Evolutionary conservation across 2,113 vertebrate species (phyloP), one percentile per base, ranked within the genome.

Genomic region (Megaceryle maxima): DNA sequence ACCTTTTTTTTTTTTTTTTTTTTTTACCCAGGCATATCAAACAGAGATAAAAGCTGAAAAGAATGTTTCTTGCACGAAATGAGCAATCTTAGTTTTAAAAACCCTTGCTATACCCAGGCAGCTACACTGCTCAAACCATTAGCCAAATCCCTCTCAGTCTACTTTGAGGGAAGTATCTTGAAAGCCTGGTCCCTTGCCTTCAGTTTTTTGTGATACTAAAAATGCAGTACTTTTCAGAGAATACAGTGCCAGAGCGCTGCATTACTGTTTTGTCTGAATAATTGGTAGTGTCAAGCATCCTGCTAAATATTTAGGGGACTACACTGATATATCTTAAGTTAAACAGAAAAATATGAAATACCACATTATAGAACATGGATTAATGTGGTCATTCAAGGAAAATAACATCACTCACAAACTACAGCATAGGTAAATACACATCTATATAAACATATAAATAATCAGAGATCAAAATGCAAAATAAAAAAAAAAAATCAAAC

Each of bases 391-490:
- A 55, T 46, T 46, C 50, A 39, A 70, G 20, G 59, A 39, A 80
- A 73, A 48, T 21, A 24, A 21, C 14, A 18, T 0, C 16, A 77
- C 24, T 24, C 29, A 41, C 35, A 86, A 83, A 68, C 3, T 24
- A 74, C 56, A 26, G 28, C 13, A 37, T 0, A 84, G 33, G 5
- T 63, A 46, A 12, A 10, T 7, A 19, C 11, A 21, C 9, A 16
- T 9, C 66, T 9, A 56, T 4, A 56, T 5, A 43, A 11, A 15
- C 1, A 46, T 3, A 6, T 5, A 20, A 3, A 16, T 4, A 31
- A 3, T 44, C 26, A 46, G 50, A 0, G 3, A 53, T 13, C 29
- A 74, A 66, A 41, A 80, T 2, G 1, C 31, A 31, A 53, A 69
- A 63, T 10, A 44, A 46, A 62, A 55, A 29, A 31, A 9, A 53